Evolutionary conservation across 2,797 vertebrate species (phyloP), one percentile per base, ranked within the genome.

Genomic region (Gymnodraco acuticeps): DNA sequence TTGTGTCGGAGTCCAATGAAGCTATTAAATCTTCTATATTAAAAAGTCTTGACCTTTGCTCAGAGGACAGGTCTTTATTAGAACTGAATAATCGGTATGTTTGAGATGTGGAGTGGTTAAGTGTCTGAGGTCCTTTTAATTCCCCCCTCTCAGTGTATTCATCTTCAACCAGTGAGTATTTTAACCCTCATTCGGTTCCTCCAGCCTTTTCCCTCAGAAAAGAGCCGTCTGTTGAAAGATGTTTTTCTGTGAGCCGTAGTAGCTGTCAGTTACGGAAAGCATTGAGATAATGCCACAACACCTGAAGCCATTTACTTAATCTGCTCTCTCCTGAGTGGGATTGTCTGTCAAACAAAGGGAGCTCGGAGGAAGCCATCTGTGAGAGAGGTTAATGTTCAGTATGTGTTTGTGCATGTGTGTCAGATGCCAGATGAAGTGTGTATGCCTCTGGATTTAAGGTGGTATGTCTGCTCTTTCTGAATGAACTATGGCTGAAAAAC

Each of bases 291-390:
- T 64, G 78, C 75, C 75, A 74, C 65, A 80, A 78, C 87, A 91
- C 89, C 86, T 87, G 79, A 84, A 89, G 87, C 85, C 80, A 83
- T 90, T 88, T 86, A 82, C 89, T 87, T 89, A 87, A 92, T 85
- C 90, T 87, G 70, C 81, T 83, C 76, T 78, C 76, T 80, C 64
- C 72, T 81, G 77, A 84, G 84, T 77, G 94, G 94, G 94, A 95
- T 95, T 94, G 92, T 86, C 88, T 95, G 94, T 95, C 95, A 96
- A 93, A 95, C 95, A 95, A 96, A 95, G 94, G 91, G 89, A 51
- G 75, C 73, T 47, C 10, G 84, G 72, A 79, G 71, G 70, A 80
- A 53, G 54, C 61, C 77, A 64, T 75, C 65, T 78, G 80, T 73
- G 73, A 43, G 68, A 75, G 56, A 27, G 67, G 70, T 33, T 80